Base-by-base conservation (phyloP, 2,797 vertebrate genomes). In the Neostethus bicornis region DNA sequence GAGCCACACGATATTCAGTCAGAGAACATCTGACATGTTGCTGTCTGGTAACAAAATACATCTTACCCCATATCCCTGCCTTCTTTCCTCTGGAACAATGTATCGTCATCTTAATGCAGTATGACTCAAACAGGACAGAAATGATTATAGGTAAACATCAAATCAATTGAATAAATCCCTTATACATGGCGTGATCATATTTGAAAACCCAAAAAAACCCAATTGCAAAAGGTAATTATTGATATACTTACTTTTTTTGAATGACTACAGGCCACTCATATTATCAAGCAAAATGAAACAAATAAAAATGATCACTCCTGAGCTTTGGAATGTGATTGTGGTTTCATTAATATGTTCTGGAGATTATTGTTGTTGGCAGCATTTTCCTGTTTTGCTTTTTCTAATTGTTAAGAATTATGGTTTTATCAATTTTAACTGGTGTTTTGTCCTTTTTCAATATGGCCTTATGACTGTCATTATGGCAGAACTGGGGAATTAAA, bases 11-110 rank as follows among this genome's bases (percentile, higher is more conserved):
- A 50, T 50, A 19, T 37, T 37, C 31, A 46, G 26, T 41, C 26
- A 55, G 41, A 59, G 14, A 51, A 49, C 25, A 64, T 61, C 55
- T 50, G 52, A 70, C 34, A 57, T 34, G 26, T 56, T 37, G 16
- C 46, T 66, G 51, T 51, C 19, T 46, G 24, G 51, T 52, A 29
- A 46, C 4, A 35, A 56, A 42, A 72, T 68, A 58, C 44, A 34
- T 12, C 4, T 24, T 24, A 32, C 35, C 2, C 35, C n/a, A n/a
- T n/a, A n/a, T 58, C 20, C 6, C 26, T n/a, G n/a, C n/a, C 7
- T 29, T 56, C 45, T 6, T n/a, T 17, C 1, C 11, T 19, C 0
- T 6, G 31, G 34, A 34, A 41, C 7, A 12, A 20, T 34, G 19
- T n/a, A 14, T 7, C 4, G 23, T 14, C 4, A 21, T 17, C 11